Base-by-base conservation (phyloP, 1,140 invertebrate genomes). In the Papilio polyxenes region DNA sequence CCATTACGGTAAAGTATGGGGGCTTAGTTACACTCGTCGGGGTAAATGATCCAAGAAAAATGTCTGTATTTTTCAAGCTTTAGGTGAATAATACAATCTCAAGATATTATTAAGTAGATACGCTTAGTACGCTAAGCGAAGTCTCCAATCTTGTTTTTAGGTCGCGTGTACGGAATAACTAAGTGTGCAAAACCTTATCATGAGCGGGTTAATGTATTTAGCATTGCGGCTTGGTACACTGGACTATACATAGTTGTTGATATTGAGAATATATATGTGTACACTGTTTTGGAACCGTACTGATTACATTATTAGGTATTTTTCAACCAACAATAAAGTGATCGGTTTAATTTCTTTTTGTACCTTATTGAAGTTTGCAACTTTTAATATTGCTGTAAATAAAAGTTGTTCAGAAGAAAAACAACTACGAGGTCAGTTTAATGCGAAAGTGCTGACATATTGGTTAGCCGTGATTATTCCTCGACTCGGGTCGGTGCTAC, bases 401-500 rank as follows among this genome's bases (percentile, higher is more conserved):
- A 10, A 65, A 65, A 31, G 31, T 1, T 11, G 3, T 23, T 13
- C 6, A 31, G 62, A 31, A 65, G 11, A 31, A 31, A 23, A 65
- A 65, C 23, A 65, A 9, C 56, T 20, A 59, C 17, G 62, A 65
- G 62, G 62, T 72, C 65, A 72, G 23, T 37, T 44, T 72, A 37
- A 72, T 72, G 31, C 31, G 65, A 72, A 40, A 72, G 65, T 72
- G 65, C 65, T 72, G 65, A 72, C 65, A 72, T 72, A 72, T 72
- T 72, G 65, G 65, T 72, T 72, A 72, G 65, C 65, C 65, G 65
- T 72, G 65, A 72, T 72, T 72, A 72, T 72, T 72, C 65, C 65
- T 37, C 31, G 65, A 72, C 23, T 37, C 65, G 65, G 65, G 23
- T 72, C 65, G 65, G 65, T 31, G 11, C 31, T 11, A 72, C 65